phyloP scores from a whole-genome alignment of 2,797 vertebrate species.

The Aeoliscus strigatus region DNA sequence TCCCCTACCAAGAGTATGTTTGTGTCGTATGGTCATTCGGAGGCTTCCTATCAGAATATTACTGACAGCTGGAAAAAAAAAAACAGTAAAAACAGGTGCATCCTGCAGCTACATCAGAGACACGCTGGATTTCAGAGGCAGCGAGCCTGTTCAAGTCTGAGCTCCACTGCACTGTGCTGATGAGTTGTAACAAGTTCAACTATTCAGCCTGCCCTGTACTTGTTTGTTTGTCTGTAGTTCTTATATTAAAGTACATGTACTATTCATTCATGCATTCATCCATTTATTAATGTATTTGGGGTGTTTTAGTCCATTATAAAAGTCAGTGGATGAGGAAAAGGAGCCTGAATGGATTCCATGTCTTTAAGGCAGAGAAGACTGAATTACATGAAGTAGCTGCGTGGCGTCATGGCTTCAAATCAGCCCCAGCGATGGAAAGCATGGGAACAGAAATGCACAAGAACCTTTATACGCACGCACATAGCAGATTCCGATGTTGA shows the following conservation, averaged over 20 bases:
- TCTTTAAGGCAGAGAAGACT: no score
- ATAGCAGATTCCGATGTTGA: no score
- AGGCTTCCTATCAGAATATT: slow-evolving; percentile 17
- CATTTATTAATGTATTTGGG: no score
- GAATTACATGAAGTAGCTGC: no score
- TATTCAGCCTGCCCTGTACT: slow-evolving; percentile 7
- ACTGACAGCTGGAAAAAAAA: neutral
- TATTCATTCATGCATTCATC: slow-evolving; percentile 1
- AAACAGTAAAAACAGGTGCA: no score
- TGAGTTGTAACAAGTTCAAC: slow-evolving; percentile 19
- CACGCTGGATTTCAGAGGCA: neutral
- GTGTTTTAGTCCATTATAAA: no score
- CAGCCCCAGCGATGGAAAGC: no score
- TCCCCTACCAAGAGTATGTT: slow-evolving; percentile 23
- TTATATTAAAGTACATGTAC: slow-evolving; percentile 4
- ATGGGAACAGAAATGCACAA: no score
- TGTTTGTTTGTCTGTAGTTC: neutral
- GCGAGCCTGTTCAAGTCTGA: neutral
- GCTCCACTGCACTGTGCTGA: slow-evolving; percentile 1
- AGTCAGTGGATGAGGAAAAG: no score
- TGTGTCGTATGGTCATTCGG: slow-evolving; percentile 6
- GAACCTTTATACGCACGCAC: no score
- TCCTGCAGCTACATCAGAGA: neutral
- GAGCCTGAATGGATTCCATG: no score
- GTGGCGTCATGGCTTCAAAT: no score